Base-by-base conservation (phyloP, 30 jellyfish, hydroid and myxozoan species). In the Turritopsis dohrnii region DNA sequence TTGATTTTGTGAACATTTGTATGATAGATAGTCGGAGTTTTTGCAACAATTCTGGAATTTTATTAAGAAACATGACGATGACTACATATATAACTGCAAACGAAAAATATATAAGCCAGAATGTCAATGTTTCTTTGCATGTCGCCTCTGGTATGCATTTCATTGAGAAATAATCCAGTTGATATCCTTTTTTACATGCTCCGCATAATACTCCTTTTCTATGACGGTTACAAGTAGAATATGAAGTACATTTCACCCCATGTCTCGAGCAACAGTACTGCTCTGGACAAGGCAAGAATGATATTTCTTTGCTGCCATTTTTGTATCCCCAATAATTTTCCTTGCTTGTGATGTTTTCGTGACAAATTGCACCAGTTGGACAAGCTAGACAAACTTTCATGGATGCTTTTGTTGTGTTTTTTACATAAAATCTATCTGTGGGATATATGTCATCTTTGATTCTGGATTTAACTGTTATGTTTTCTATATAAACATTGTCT, bases 271-370 rank as follows among this genome's bases (percentile, higher is more conserved):
- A 85, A 18, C 92, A 84, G 72, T 85, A 85, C 20, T 80, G 75
- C 1, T 76, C 83, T 0, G 74, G 72, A 52, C 79, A 54, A 18
- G 85, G 79, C 25, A 76, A n/a, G 28, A 85, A 77, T 22, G 21
- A 52, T 19, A 85, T 76, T 25, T 76, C 52, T 53, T 41, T 82
- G 26, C 19, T 27, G 8, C 23, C 16, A 20, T 52, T 72, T 69
- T 69, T 69, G 66, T 75, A 85, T 21, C 92, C 92, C 92, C 92
- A 85, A 82, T 52, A 79, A 76, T 77, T 85, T 7, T 31, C 84
- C 22, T 69, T 69, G 77, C 77, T 69, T n/a, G 77, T 69, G 8
- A 69, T 27, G 31, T 69, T 69, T 0, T 69, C 22, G 0, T 69
- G 31, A 69, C 77, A 69, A 69, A 69, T 21, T 9, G n/a, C 77